phyloP scores from a whole-genome alignment of 2,797 vertebrate species.

The Paratrypauchen microcephalus region DNA sequence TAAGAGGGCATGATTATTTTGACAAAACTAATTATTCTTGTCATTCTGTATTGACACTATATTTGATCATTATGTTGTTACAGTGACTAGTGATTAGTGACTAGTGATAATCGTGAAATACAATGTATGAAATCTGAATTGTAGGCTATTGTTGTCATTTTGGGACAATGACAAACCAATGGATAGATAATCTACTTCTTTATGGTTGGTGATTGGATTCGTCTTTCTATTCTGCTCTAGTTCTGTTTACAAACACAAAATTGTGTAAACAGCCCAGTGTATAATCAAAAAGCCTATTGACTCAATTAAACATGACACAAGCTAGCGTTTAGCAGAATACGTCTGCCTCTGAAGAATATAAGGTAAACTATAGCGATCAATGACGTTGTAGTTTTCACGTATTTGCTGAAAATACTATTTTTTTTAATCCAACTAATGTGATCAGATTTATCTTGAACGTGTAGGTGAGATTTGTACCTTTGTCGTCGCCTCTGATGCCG shows the following conservation, averaged over 20 bases:
- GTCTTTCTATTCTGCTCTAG: neutral
- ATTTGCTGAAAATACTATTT: neutral
- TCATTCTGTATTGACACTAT: neutral
- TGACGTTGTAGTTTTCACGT: neutral
- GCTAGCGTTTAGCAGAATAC: conserved; percentile 58
- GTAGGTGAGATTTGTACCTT: conserved; percentile 60
- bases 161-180: neutral
- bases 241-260: neutral
- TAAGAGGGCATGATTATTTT: too few relatives aligned
- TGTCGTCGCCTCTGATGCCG: conserved; percentile 67
- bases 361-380: neutral
- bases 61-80: neutral
- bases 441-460: neutral
- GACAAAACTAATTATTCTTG: too few relatives aligned
- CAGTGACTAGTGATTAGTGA: too few relatives aligned
- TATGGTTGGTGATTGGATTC: neutral
- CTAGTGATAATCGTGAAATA: neutral
- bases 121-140: too few relatives aligned
- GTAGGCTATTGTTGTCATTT: neutral
- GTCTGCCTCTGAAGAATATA: conserved; percentile 23
- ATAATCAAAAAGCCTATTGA: neutral
- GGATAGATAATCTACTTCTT: neutral
- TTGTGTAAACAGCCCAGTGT: neutral
- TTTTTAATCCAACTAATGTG: neutral
- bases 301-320: conserved; percentile 27